A percentile compares a stretch with the other conserved stretches of the same genome.
phyloP scores from a whole-genome alignment of 2,113 vertebrate species.

The Heterotilapia buettikoferi region DNA sequence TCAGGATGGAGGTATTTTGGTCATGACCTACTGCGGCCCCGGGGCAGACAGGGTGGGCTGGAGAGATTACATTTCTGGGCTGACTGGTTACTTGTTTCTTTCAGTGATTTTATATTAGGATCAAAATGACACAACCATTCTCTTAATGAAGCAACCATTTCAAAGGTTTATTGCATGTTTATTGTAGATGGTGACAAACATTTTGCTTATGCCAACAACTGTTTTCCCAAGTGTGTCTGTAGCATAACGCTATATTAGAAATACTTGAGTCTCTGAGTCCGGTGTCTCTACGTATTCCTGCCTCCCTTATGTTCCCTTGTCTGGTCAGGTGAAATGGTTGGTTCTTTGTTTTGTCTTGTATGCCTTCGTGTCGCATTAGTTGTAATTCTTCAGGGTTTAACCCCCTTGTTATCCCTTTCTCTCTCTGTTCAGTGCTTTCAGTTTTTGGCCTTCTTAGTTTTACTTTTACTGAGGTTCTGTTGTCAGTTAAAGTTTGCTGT shows the following conservation, averaged over 20 bases:
- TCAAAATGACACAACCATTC: background rate
- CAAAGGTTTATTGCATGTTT: background rate
- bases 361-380: background rate
- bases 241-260: background rate
- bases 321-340: background rate
- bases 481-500: background rate
- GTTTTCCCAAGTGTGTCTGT: background rate
- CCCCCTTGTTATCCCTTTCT: background rate
- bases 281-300: rapidly evolving
- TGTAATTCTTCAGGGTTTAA: background rate
- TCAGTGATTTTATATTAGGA: background rate
- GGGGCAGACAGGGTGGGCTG: background rate
- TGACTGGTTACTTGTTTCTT: background rate
- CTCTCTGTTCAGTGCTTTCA: background rate
- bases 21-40: background rate
- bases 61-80: background rate
- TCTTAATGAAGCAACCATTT: background rate
- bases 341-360: background rate
- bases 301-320: background rate
- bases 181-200: background rate
- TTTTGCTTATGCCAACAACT: background rate
- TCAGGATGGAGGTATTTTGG: background rate
- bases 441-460: background rate
- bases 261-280: background rate
- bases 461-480: background rate